phyloP scores from a whole-genome alignment of 2,113 vertebrate species.

The Oenanthe melanoleuca region DNA sequence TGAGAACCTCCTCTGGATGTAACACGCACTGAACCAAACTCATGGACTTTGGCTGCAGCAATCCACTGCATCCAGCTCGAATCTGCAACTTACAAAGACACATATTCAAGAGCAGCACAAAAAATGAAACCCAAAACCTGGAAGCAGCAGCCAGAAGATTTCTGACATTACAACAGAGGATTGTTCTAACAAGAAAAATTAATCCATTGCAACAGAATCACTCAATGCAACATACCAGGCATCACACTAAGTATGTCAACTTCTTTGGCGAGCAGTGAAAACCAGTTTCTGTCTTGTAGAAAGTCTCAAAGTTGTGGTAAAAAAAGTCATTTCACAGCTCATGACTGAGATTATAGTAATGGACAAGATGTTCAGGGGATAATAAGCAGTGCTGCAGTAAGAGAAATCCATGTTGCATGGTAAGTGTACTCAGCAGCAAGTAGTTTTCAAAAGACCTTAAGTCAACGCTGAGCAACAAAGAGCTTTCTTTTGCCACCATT shows the following conservation, averaged over 20 bases:
- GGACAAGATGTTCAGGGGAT: not conserved
- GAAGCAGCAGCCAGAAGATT: not conserved
- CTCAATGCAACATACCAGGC: not conserved
- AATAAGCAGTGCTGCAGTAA: not conserved
- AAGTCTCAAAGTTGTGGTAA: not conserved
- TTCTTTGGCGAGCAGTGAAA: not conserved
- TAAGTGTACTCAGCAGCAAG: not conserved
- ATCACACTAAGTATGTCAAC: not conserved
- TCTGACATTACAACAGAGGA: not conserved
- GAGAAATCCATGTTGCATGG: not conserved
- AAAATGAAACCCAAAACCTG: not conserved
- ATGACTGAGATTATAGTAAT: not conserved
- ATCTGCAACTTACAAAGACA: not conserved
- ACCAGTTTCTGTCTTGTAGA: not conserved
- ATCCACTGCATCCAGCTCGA: accelerated
- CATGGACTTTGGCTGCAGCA: accelerated
- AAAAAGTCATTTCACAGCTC: not conserved
- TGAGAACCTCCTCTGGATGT: accelerated
- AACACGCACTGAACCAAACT: accelerated
- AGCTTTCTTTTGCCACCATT: not conserved
- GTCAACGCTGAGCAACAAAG: not conserved
- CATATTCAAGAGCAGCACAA: not conserved
- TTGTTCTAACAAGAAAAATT: not conserved
- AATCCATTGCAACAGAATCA: not conserved
- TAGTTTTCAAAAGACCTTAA: not conserved